phyloP scores from a whole-genome alignment of 2,797 vertebrate species.

The Mus spretus region DNA sequence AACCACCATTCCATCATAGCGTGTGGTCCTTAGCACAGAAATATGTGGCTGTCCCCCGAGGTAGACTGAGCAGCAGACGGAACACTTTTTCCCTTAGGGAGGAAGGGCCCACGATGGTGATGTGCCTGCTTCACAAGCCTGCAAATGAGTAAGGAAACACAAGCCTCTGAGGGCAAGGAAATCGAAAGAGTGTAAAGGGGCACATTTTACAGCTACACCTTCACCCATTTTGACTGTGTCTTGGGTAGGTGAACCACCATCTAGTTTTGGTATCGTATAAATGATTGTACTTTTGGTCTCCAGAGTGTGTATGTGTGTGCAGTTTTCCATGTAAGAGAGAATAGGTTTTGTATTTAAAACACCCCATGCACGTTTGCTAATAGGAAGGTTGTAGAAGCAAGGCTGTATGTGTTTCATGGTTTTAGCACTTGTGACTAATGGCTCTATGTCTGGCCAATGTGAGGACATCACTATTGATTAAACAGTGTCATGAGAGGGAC shows the following conservation, averaged over 20 bases:
- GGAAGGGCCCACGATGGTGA: background rate
- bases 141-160: background rate
- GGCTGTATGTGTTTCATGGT: conserved; percentile 80
- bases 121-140: background rate
- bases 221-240: background rate
- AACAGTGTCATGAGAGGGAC: conserved; percentile 90
- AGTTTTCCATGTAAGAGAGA: conserved; percentile 59
- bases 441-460: conserved; percentile 82
- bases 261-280: background rate
- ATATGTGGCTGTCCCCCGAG: background rate
- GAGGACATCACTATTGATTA: conserved; percentile 89
- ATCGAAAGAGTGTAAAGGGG: background rate
- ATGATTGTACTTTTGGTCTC: background rate
- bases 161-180: too few relatives aligned
- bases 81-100: background rate
- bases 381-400: conserved; percentile 51
- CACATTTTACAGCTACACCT: background rate
- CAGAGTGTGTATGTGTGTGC: background rate
- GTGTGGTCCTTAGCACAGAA: background rate
- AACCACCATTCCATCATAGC: background rate
- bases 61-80: background rate
- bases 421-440: conserved; percentile 82
- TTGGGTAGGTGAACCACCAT: background rate
- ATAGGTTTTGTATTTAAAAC: conserved; percentile 76
- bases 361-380: conserved; percentile 78